Evolutionary conservation across 1,140 invertebrate species (phyloP), one percentile per base, ranked within the genome.

Genomic region (Stegodyphus mimosarum): DNA sequence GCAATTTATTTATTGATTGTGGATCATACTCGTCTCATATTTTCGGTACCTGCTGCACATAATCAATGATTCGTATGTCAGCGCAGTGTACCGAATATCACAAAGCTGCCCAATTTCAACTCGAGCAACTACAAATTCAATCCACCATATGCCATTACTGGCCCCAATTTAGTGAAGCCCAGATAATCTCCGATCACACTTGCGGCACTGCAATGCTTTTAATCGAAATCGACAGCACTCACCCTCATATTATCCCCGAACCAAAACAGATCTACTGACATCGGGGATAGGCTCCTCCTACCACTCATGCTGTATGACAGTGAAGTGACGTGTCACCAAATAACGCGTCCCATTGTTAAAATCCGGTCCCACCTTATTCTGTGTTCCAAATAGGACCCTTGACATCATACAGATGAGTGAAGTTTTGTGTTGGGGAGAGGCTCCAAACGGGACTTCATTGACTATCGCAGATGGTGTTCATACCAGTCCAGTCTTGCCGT

Each of bases 241-340:
- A 48, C 66, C 17, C 33, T 5, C 17, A 11, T 15, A 15, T 60
- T 9, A 60, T 60, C 48, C 78, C 52, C 69, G 52, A 53, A 74
- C 74, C 55, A 74, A 83, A 83, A 83, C 60, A 83, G 50, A 6
- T 71, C 60, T 71, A 53, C 78, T 55, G 6, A 52, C 51, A 33
- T 63, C 55, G 50, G 48, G 75, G 50, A 77, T 63, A 63, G n/a
- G 53, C 67, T 52, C 33, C 33, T 33, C 52, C 50, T 64, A 52
- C 67, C 53, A 72, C 78, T 63, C 52, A 49, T 55, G 13, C 64
- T 48, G 15, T 10, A 18, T 81, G 78, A 73, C 80, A 73, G 70
- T 53, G 17, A 83, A 83, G 18, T 83, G 80, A 83, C 71, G 80
- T 74, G 71, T 74, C 71, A 15, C 69, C 53, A 55, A 81, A 83